These are phyloP conservation scores for Zhuqinia jingwanae DNA, from an alignment of 2,888 invertebrate species.

Conservation along the genomic window DNA sequence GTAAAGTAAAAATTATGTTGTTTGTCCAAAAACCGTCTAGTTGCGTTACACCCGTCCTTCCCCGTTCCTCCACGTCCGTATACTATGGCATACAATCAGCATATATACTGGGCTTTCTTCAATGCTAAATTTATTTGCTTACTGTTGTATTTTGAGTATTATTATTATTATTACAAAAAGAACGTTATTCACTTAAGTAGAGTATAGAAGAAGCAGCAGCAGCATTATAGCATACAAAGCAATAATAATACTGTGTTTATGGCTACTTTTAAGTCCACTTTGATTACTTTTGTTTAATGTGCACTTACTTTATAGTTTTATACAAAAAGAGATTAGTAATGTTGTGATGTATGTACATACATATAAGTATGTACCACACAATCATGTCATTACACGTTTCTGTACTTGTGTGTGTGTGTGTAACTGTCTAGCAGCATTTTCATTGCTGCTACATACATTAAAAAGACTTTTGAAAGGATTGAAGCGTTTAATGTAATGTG, in stretches of 20 bases:
- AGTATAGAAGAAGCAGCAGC: too few relatives aligned
- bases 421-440: neutral
- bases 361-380: neutral
- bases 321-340: conserved; percentile 45
- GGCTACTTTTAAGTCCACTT: conserved; percentile 57
- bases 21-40: conserved; percentile 26
- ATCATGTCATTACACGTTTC: neutral
- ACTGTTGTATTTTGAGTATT: neutral
- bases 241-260: conserved; percentile 49
- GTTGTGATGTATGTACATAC: neutral
- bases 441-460: conserved; percentile 45
- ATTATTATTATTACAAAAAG: too few relatives aligned
- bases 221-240: neutral
- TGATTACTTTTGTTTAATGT: conserved; percentile 59
- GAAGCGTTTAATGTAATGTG: conserved; percentile 66
- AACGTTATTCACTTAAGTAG: conserved; percentile 31
- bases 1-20: conserved; percentile 52
- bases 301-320: conserved; percentile 18
- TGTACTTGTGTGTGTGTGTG: neutral
- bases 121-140: conserved; percentile 39
- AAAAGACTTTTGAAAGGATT: conserved; percentile 61
- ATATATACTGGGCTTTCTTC: neutral
- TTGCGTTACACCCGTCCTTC: neutral
- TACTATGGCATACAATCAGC: neutral
- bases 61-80: neutral